Base-by-base conservation (phyloP, 2,888 invertebrate species). In the Colostygia pectinataria region DNA sequence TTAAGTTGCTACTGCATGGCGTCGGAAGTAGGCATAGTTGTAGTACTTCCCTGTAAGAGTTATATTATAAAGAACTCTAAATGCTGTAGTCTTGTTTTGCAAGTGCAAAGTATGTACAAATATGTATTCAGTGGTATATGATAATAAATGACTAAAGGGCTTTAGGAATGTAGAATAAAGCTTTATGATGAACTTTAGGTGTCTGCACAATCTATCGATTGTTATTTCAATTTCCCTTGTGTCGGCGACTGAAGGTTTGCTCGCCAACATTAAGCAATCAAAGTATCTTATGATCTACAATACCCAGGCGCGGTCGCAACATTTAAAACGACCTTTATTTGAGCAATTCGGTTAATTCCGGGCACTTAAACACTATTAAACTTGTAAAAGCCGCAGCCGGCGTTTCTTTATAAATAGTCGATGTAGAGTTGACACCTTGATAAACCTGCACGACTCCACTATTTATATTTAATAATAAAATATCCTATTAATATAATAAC, bases 131-230 rank as follows among this genome's bases (percentile, higher is more conserved):
- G n/a, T n/a, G n/a, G n/a, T n/a, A n/a, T n/a, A n/a, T n/a, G n/a
- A n/a, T n/a, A n/a, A 31, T 15, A 15, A 14, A 20, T 4, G 9
- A 0, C 27, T 10, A 4, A n/a, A n/a, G n/a, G n/a, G n/a, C n/a
- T n/a, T 8, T 9, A 23, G 12, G 34, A 29, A 23, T 12, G 10
- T 20, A 42, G 43, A 14, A 29, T 44, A 54, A 57, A 47, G 45
- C 42, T 57, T 57, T 50, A 50, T n/a, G 14, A 27, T 54, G 53
- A 60, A 50, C 60, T 55, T 60, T 57, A 42, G 32, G 47, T 32
- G 42, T 53, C 55, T 47, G 7, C 28, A 41, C 45, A 50, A 45
- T 57, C 48, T 23, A 14, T 13, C 39, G 23, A 25, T 46, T 45
- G 31, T n/a, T 53, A 46, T 50, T 55, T 55, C 40, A 51, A 42